Evolutionary conservation across 2,888 invertebrate species (phyloP).

Genomic region (Plutella xylostella): DNA sequence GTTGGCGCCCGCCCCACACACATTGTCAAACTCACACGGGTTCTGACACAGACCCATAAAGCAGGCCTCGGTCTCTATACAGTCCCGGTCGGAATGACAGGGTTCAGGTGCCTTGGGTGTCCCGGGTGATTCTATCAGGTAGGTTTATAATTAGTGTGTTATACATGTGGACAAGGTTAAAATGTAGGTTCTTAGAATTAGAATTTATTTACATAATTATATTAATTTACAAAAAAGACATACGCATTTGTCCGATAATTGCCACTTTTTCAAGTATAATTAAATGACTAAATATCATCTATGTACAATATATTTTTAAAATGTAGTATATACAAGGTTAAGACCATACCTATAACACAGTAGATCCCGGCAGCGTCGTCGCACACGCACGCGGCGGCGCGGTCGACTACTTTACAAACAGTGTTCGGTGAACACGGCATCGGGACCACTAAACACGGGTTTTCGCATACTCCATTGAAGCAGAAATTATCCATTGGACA

Average conservation of each 20-base stretch:
- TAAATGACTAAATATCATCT: too few relatives aligned
- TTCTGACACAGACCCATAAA: conserved; percentile 85
- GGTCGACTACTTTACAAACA: conserved; percentile 73
- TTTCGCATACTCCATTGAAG: conserved; percentile 72
- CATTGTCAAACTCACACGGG: conserved; percentile 85
- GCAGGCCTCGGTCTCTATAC: conserved; percentile 85
- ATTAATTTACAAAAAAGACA: conserved; percentile 9
- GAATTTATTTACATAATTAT: conserved; percentile 14
- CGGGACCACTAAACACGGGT: conserved; percentile 66
- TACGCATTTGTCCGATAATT: conserved; percentile 63
- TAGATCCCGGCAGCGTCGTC: conserved; percentile 68
- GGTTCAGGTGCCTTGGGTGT: conserved; percentile 79
- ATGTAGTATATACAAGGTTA: too few relatives aligned
- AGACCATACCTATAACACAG: conserved; percentile 74
- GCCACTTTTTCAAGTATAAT: conserved; percentile 11
- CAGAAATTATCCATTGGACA: conserved; percentile 75
- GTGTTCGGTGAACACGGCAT: conserved; percentile 71
- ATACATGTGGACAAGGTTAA: conserved; percentile 21
- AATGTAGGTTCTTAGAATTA: conserved; percentile 36
- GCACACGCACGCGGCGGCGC: conserved; percentile 74
- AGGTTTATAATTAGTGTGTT: conserved; percentile 45
- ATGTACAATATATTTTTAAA: too few relatives aligned
- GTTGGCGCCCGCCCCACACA: conserved; percentile 80
- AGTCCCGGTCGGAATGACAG: conserved; percentile 86
- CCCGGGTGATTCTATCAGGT: conserved; percentile 74